Conservation (phyloP, 2,888 invertebrate species). For the Rhyacophila evoluta region DNA sequence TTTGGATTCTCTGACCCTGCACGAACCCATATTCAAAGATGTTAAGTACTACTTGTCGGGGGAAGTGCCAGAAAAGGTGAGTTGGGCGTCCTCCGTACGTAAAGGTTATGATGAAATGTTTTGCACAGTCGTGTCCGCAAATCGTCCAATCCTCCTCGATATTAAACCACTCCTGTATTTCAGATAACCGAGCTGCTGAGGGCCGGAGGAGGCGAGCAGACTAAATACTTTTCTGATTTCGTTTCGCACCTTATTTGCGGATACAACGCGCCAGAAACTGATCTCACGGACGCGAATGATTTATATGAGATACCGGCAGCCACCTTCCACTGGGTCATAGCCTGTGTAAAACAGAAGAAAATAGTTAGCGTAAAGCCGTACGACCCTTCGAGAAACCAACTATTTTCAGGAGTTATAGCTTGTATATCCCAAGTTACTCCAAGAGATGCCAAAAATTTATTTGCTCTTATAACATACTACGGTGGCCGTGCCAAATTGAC, state of each 20-base stretch:
- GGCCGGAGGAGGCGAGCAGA: slow-evolving; percentile 88
- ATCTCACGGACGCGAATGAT: slow-evolving; percentile 91
- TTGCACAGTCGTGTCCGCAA: neutral
- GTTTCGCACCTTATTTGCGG: slow-evolving; percentile 95
- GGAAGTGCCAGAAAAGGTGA: slow-evolving; percentile 69
- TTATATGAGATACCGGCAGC: slow-evolving; percentile 94
- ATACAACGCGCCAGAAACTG: slow-evolving; percentile 84
- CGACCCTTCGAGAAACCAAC: slow-evolving; percentile 73
- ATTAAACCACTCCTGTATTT: slow-evolving; percentile 57
- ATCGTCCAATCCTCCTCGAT: slow-evolving; percentile 37
- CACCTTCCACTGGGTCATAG: slow-evolving; percentile 86
- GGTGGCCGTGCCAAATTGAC: slow-evolving; percentile 85
- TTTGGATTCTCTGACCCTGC: slow-evolving; percentile 68
- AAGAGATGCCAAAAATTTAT: slow-evolving; percentile 81
- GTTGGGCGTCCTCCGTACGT: neutral
- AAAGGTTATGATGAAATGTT: slow-evolving; percentile 48
- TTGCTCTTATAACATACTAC: slow-evolving; percentile 87
- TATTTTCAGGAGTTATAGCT: slow-evolving; percentile 82
- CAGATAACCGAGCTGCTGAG: slow-evolving; percentile 84
- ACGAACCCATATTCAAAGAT: slow-evolving; percentile 81
- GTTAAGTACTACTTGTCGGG: slow-evolving; percentile 88
- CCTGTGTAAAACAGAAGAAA: slow-evolving; percentile 73
- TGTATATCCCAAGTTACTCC: slow-evolving; percentile 81
- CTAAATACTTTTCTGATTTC: slow-evolving; percentile 90
- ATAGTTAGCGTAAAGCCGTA: slow-evolving; percentile 81